Percentiles rank a stretch among this genome's conserved stretches.
Evolutionary conservation across 1,140 invertebrate genomes (phyloP).

Genomic region (Scaptomyza hsui): DNA sequence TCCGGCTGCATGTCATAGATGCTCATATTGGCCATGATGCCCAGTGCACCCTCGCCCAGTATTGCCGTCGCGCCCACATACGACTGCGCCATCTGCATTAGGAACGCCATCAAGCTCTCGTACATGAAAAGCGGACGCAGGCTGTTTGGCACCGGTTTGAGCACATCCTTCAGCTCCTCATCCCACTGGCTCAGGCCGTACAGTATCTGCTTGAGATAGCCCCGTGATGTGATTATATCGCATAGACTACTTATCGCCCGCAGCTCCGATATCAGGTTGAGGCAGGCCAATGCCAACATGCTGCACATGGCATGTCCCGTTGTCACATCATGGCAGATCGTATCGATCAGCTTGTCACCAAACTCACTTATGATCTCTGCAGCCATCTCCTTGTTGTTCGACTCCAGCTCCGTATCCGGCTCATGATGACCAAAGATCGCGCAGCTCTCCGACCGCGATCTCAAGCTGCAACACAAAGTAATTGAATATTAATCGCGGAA

Average conservation of each 20-base stretch:
- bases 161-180: constrained; percentile 87
- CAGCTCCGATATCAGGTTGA: constrained; percentile 91
- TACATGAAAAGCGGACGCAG: constrained; percentile 93
- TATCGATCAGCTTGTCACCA: constrained; percentile 92
- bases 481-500: too few relatives aligned
- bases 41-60: constrained; percentile 90
- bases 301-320: constrained; percentile 95
- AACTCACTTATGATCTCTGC: constrained; percentile 88
- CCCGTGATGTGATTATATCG: constrained; percentile 89
- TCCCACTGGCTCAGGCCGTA: constrained; percentile 92
- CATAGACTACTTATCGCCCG: constrained; percentile 90
- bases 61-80: constrained; percentile 90
- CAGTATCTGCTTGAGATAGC: constrained; percentile 93
- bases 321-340: constrained; percentile 93
- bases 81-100: constrained; percentile 90
- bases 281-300: constrained; percentile 92
- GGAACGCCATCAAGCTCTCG: constrained; percentile 93
- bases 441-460: constrained; percentile 86
- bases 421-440: constrained; percentile 66
- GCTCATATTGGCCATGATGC: constrained; percentile 90
- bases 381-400: constrained; percentile 57
- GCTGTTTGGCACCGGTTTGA: constrained; percentile 89
- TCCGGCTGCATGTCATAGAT: constrained; percentile 92
- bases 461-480: constrained; percentile 76
- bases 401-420: not conserved